Conservation (phyloP, 2,888 invertebrate species). For the Eledona agricola region DNA sequence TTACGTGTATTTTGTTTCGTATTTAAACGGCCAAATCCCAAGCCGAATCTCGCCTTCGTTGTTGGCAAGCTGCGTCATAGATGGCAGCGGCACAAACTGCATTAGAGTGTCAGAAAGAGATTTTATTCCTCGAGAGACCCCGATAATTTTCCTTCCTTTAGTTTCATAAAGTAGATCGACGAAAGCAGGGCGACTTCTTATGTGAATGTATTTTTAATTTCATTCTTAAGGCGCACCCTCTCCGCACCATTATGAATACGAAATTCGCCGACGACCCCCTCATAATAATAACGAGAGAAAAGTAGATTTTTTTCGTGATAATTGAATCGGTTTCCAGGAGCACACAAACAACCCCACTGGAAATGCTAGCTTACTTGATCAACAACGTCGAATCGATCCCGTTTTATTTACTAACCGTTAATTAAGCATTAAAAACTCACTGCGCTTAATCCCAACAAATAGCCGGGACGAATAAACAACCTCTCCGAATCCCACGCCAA, state of each 20-base stretch:
- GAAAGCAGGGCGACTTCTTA: conserved; percentile 38
- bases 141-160: conserved; percentile 50
- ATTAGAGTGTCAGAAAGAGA: conserved; percentile 49
- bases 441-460: conserved; percentile 31
- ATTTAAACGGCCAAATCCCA: too few species aligned
- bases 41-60: conserved; percentile 19
- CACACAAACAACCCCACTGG: conserved; percentile 24
- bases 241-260: conserved; percentile 45
- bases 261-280: conserved; percentile 39
- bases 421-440: conserved; percentile 42
- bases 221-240: conserved; percentile 40
- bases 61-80: conserved; percentile 29
- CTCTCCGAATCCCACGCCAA: conserved; percentile 17
- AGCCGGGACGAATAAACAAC: conserved; percentile 24
- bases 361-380: conserved; percentile 30
- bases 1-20: too few species aligned
- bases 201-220: conserved; percentile 53
- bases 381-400: conserved; percentile 40
- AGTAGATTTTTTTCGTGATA: conserved; percentile 24
- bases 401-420: conserved; percentile 41
- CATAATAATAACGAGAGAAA: conserved; percentile 29
- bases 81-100: conserved; percentile 47
- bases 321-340: conserved; percentile 30
- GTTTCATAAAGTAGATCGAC: conserved; percentile 42
- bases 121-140: conserved; percentile 50